A percentile compares a stretch with the other conserved stretches of the same genome.
These are phyloP conservation scores for Dermolepida albohirtum DNA, from an alignment of 2,888 invertebrate species.

Conservation along the genomic window DNA sequence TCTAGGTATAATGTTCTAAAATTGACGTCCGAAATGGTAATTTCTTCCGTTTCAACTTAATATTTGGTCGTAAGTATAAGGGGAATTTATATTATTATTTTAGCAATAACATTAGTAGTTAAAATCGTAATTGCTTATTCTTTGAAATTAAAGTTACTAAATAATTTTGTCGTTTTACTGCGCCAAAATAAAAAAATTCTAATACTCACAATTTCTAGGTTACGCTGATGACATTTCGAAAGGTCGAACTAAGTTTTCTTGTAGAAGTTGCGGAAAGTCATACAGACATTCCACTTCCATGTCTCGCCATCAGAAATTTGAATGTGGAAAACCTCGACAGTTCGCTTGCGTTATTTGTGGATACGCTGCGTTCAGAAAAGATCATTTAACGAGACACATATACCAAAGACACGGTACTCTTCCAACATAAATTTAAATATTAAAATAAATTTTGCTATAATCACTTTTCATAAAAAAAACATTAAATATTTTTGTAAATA, in stretches of 20 bases:
- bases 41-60: too few relatives aligned
- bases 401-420: slow-evolving; percentile 14
- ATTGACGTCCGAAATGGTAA: too few relatives aligned
- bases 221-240: not conserved
- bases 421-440: too few relatives aligned
- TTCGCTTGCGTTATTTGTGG: slow-evolving; percentile 74
- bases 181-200: not conserved
- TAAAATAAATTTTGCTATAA: not conserved
- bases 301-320: slow-evolving; percentile 78
- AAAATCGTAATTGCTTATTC: too few relatives aligned
- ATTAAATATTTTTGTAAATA: too few relatives aligned
- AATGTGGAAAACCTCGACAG: slow-evolving; percentile 75
- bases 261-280: slow-evolving; percentile 81
- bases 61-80: too few relatives aligned
- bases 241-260: slow-evolving; percentile 53
- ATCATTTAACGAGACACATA: slow-evolving; percentile 62
- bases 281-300: slow-evolving; percentile 84
- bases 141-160: too few relatives aligned
- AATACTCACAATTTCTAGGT: slow-evolving; percentile 26
- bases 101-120: too few relatives aligned
- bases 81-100: too few relatives aligned
- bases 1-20: too few relatives aligned
- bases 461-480: too few relatives aligned
- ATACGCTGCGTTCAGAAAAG: slow-evolving; percentile 73
- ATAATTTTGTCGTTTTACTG: not conserved